These are phyloP conservation scores for Pachliopta kotzebuea DNA, from an alignment of 2,888 invertebrate genomes.

Conservation along the genomic window DNA sequence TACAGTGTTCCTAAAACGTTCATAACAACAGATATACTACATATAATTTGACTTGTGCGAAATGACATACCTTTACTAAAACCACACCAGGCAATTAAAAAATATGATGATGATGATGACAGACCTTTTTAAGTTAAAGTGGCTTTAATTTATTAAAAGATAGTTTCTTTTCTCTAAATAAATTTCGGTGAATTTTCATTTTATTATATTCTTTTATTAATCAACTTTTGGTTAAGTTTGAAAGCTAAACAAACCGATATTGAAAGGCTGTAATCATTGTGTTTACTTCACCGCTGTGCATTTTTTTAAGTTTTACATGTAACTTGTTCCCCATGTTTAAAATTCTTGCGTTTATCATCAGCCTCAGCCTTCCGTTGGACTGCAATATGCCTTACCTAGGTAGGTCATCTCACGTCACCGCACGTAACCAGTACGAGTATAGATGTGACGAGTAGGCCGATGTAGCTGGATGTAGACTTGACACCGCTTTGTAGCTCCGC, in stretches of 20 bases:
- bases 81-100: no score
- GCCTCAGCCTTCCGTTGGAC: slow-evolving; percentile 35
- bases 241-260: neutral
- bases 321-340: slow-evolving; percentile 42
- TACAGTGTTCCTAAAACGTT: no score
- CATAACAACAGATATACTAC: no score
- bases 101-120: no score
- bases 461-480: slow-evolving; percentile 63
- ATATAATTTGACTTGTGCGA: no score
- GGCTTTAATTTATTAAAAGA: no score
- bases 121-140: no score
- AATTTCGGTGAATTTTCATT: no score
- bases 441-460: slow-evolving; percentile 54
- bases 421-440: slow-evolving; percentile 51
- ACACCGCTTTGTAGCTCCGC: slow-evolving; percentile 74
- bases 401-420: slow-evolving; percentile 65
- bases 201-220: no score
- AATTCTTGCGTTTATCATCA: slow-evolving; percentile 39
- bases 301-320: slow-evolving; percentile 33
- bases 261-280: neutral
- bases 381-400: slow-evolving; percentile 33
- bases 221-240: neutral
- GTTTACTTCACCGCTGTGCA: neutral
- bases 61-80: no score
- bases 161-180: no score